Conservation (phyloP, 2,888 invertebrate species). For the Parnassius apollo region DNA sequence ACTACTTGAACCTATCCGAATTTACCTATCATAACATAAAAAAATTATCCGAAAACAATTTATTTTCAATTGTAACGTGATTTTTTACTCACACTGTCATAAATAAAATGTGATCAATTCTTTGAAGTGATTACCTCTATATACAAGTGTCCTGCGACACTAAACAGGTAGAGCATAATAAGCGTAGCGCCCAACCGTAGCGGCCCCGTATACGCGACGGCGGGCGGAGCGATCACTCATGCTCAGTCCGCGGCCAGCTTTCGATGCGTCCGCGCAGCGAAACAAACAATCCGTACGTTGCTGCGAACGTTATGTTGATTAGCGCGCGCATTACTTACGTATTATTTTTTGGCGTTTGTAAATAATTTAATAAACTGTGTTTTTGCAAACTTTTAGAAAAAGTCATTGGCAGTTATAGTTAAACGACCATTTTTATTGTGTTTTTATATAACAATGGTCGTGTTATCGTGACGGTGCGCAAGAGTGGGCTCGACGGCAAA, state of each 20-base stretch:
- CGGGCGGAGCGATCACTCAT: constrained; percentile 42
- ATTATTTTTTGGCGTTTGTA: constrained; percentile 24
- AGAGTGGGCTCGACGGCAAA: constrained; percentile 49
- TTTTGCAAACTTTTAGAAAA: constrained; percentile 8
- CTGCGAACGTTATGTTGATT: constrained; percentile 48
- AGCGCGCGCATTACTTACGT: constrained; percentile 38
- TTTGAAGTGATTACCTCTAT: neutral
- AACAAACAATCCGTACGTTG: constrained; percentile 35
- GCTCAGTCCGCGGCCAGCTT: constrained; percentile 64
- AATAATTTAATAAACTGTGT: constrained; percentile 23
- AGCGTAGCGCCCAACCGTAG: constrained; percentile 68
- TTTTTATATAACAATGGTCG: constrained; percentile 32
- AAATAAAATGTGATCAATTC: no score
- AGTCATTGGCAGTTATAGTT: neutral
- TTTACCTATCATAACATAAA: no score
- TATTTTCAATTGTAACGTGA: no score
- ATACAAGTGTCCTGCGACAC: constrained; percentile 31
- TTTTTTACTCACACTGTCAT: no score
- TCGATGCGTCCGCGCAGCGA: constrained; percentile 67
- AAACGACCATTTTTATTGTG: constrained; percentile 3
- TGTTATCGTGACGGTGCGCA: constrained; percentile 48
- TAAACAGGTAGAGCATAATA: constrained; percentile 50
- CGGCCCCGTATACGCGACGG: constrained; percentile 53
- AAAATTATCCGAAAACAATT: no score
- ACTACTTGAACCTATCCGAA: no score